These are phyloP conservation scores for Coryphaenoides rupestris DNA, from an alignment of 2,113 vertebrate genomes.

Conservation along the genomic window DNA sequence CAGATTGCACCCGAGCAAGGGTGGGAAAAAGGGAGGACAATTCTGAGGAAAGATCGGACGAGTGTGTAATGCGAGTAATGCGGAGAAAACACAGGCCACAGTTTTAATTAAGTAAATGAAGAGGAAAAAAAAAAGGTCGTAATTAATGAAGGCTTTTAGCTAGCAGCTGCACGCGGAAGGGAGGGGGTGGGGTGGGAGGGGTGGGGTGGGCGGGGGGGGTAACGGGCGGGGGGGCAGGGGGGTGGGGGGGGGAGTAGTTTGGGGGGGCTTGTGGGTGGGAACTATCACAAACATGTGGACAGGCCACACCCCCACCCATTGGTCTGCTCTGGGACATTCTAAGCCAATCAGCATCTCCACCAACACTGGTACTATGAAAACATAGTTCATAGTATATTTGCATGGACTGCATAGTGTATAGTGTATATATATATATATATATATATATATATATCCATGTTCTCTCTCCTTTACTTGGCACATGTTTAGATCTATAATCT, in stretches of 20 bases:
- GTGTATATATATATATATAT: too few species aligned
- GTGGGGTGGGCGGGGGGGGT: background rate
- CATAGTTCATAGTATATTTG: slow-evolving; percentile 11
- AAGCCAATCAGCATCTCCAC: slow-evolving; percentile 52
- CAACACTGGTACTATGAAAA: slow-evolving; percentile 40
- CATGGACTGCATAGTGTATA: too few species aligned
- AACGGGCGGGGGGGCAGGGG: background rate
- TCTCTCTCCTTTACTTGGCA: slow-evolving; percentile 33
- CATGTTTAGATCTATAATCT: slow-evolving; percentile 15
- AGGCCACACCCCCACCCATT: slow-evolving; percentile 59
- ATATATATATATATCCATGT: slow-evolving; percentile 19
- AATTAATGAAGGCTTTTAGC: slow-evolving; percentile 70
- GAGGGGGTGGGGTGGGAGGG: background rate
- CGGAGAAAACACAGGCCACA: slow-evolving; percentile 66
- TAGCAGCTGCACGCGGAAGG: slow-evolving; percentile 63
- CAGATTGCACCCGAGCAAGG: background rate
- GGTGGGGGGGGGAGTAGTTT: slow-evolving; percentile 4
- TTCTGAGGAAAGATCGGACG: slow-evolving; percentile 51
- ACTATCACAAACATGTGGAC: slow-evolving; percentile 62
- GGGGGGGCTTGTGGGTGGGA: background rate
- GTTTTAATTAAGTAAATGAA: slow-evolving; percentile 71
- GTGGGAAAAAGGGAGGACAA: slow-evolving; percentile 54
- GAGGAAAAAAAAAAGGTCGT: slow-evolving; percentile 67
- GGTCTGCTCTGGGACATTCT: slow-evolving; percentile 55
- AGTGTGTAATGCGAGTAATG: slow-evolving; percentile 33